These are phyloP conservation scores for Acanthosepion esculentum DNA, from an alignment of 2,888 invertebrate species.

Conservation along the genomic window DNA sequence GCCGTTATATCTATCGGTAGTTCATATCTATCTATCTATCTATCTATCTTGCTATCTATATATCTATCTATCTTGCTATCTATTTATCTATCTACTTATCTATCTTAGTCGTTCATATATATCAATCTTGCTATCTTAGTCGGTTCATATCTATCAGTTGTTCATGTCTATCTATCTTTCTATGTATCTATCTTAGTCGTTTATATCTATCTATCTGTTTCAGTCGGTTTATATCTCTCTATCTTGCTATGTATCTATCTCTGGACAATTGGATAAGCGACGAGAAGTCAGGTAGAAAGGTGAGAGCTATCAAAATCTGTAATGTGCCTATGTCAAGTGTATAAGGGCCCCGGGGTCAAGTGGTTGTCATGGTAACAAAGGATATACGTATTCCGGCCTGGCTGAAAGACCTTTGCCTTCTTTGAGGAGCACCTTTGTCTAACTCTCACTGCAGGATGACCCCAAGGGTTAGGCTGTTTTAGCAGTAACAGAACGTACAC, in stretches of 20 bases:
- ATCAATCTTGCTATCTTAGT: no score
- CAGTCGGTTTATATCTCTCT: no score
- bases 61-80: neutral
- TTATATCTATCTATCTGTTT: neutral
- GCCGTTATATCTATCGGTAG: no score
- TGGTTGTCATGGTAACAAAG: conserved; percentile 20
- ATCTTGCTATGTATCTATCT: neutral
- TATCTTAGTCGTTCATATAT: no score
- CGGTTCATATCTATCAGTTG: no score
- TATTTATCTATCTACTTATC: neutral
- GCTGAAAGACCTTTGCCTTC: neutral
- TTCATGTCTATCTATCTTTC: no score
- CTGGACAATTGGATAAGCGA: neutral
- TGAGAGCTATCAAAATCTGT: neutral
- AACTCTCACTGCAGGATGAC: neutral
- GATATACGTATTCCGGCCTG: neutral
- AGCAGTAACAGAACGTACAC: neutral
- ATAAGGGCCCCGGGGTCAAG: neutral
- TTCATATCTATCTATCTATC: neutral
- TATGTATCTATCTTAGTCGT: neutral
- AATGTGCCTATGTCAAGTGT: neutral
- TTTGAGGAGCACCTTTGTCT: conserved; percentile 33
- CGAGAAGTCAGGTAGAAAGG: neutral
- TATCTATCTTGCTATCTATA: no score
- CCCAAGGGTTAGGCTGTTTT: neutral